Evolutionary conservation across 2,888 invertebrate species (phyloP).

Genomic region (Hypena proboscidalis): DNA sequence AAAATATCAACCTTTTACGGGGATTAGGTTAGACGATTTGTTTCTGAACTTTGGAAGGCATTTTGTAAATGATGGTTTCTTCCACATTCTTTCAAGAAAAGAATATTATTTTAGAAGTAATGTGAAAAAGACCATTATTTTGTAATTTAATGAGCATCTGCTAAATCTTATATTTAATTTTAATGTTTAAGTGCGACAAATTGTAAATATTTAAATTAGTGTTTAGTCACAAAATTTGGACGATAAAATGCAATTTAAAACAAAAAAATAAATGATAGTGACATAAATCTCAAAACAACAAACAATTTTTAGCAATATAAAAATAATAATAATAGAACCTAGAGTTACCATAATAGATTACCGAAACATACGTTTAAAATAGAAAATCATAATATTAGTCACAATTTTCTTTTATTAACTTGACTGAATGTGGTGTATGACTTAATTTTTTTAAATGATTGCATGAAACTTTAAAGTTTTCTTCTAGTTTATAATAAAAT

Average conservation of each 20-base stretch:
- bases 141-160: too few species aligned
- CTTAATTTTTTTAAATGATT: conserved; percentile 14
- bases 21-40: too few species aligned
- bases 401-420: conserved; percentile 22
- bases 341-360: conserved; percentile 32
- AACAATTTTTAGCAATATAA: too few species aligned
- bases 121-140: too few species aligned
- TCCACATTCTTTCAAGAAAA: too few species aligned
- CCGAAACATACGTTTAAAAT: conserved; percentile 10
- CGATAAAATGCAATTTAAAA: background rate
- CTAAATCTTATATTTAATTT: background rate
- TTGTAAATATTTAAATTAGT: conserved; percentile 10
- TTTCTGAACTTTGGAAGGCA: too few species aligned
- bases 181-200: background rate
- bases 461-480: conserved; percentile 20
- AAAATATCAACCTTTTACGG: too few species aligned
- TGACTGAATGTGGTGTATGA: conserved; percentile 30
- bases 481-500: conserved; percentile 22
- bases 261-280: too few species aligned
- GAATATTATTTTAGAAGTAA: too few species aligned
- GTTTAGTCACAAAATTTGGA: conserved; percentile 2
- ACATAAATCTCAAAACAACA: too few species aligned
- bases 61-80: too few species aligned
- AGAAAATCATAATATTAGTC: conserved; percentile 21
- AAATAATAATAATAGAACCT: too few species aligned